Conservation (phyloP, 2,113 vertebrate species). For the Caranx ignobilis region DNA sequence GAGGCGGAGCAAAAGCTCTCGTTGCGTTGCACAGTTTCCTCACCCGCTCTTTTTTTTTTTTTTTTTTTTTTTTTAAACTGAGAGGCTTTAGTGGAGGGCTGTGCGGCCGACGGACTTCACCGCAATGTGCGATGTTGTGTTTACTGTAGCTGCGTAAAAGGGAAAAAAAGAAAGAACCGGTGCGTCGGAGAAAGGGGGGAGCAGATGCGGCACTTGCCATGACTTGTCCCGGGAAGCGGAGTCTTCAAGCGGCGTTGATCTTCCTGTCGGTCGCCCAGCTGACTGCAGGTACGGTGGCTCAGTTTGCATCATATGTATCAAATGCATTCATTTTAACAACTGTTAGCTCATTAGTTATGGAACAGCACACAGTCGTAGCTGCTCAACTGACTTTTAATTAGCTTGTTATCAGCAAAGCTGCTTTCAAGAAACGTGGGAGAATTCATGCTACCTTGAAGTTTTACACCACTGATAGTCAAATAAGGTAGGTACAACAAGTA, state of each 20-base stretch:
- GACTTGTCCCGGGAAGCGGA: constrained; percentile 74
- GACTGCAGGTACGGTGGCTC: constrained; percentile 76
- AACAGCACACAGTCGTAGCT: not conserved
- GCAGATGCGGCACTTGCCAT: constrained; percentile 79
- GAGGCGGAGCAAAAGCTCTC: constrained; percentile 77
- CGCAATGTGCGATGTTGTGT: constrained; percentile 35
- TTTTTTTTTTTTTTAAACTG: not conserved
- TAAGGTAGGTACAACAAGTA: not conserved
- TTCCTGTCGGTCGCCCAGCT: constrained; percentile 78
- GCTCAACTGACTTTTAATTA: not conserved
- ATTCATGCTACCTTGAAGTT: not conserved
- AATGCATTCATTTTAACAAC: not conserved
- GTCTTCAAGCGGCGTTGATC: constrained; percentile 78
- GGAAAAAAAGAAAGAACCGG: not conserved
- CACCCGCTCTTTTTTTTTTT: constrained; percentile 34
- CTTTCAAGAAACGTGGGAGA: not conserved
- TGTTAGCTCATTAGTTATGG: too few relatives aligned
- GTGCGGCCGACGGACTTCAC: constrained; percentile 37
- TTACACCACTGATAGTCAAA: not conserved
- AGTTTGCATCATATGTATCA: not conserved
- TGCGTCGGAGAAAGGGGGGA: constrained; percentile 36
- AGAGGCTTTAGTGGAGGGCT: constrained; percentile 35
- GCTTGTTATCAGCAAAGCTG: not conserved
- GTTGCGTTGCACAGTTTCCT: constrained; percentile 52
- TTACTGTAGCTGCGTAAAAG: constrained; percentile 29